phyloP scores from a whole-genome alignment of 2,888 invertebrate species.

The Ochropleura leucogaster region DNA sequence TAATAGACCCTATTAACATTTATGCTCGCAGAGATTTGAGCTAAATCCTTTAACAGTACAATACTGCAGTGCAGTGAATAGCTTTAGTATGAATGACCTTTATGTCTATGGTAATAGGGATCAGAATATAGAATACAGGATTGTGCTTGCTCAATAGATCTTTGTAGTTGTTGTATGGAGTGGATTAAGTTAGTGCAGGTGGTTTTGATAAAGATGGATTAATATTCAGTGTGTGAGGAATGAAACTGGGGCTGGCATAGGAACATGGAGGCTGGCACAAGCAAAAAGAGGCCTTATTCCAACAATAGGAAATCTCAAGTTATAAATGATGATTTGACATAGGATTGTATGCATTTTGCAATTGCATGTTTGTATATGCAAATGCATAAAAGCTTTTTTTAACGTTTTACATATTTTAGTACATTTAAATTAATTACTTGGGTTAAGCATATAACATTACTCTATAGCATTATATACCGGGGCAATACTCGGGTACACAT shows the following conservation, averaged over 20 bases:
- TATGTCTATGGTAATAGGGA: slow-evolving; percentile 23
- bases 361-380: background rate
- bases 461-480: too few relatives aligned
- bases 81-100: slow-evolving; percentile 35
- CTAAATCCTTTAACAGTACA: slow-evolving; percentile 58
- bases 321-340: background rate
- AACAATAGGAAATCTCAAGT: background rate
- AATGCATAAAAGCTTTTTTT: too few relatives aligned
- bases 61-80: slow-evolving; percentile 53
- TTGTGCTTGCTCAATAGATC: slow-evolving; percentile 13
- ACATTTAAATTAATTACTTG: too few relatives aligned
- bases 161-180: slow-evolving; percentile 5
- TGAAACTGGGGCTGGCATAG: background rate
- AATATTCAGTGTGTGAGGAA: background rate
- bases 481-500: too few relatives aligned
- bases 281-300: background rate
- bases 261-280: background rate
- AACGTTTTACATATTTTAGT: too few relatives aligned
- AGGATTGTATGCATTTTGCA: background rate
- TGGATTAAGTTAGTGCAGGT: slow-evolving; percentile 25
- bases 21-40: slow-evolving; percentile 43
- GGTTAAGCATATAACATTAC: too few relatives aligned
- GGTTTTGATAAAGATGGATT: slow-evolving; percentile 7
- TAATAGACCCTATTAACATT: slow-evolving; percentile 52
- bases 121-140: slow-evolving; percentile 8